A percentile compares a stretch with the other conserved stretches of the same genome.
phyloP scores from a whole-genome alignment of 2,888 invertebrate genomes.

The Sinodicranocentrus sp. region DNA sequence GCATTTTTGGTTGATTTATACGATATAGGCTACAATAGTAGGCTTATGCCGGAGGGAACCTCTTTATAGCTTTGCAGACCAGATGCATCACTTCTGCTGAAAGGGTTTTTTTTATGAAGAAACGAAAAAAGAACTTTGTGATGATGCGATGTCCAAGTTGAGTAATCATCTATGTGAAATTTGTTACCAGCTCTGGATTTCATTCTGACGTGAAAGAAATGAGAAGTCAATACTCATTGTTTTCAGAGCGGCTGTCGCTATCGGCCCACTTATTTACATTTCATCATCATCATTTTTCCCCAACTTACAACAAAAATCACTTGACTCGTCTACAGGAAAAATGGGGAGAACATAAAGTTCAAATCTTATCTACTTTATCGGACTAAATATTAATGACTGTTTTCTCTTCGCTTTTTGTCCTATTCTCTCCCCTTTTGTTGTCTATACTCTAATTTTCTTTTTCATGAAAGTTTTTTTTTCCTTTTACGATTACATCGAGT shows the following conservation, averaged over 20 bases:
- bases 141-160: no score
- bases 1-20: no score
- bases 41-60: no score
- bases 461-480: background rate
- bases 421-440: conserved; percentile 17
- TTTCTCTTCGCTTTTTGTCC: conserved; percentile 11
- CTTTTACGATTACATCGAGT: background rate
- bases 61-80: no score
- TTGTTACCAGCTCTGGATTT: no score
- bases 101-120: no score
- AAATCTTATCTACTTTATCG: conserved; percentile 10
- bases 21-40: no score
- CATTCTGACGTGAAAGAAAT: background rate
- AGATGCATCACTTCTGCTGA: no score
- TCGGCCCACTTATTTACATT: conserved; percentile 29
- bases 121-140: no score
- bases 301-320: conserved; percentile 25
- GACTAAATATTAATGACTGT: conserved; percentile 43
- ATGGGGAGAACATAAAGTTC: conserved; percentile 18
- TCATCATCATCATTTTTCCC: conserved; percentile 22
- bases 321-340: background rate
- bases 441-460: conserved; percentile 46
- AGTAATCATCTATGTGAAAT: no score
- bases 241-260: conserved; percentile 19
- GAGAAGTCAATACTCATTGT: conserved; percentile 9